These are phyloP conservation scores for Hypomecis punctinalis DNA, from an alignment of 2,888 invertebrate genomes.

Conservation along the genomic window DNA sequence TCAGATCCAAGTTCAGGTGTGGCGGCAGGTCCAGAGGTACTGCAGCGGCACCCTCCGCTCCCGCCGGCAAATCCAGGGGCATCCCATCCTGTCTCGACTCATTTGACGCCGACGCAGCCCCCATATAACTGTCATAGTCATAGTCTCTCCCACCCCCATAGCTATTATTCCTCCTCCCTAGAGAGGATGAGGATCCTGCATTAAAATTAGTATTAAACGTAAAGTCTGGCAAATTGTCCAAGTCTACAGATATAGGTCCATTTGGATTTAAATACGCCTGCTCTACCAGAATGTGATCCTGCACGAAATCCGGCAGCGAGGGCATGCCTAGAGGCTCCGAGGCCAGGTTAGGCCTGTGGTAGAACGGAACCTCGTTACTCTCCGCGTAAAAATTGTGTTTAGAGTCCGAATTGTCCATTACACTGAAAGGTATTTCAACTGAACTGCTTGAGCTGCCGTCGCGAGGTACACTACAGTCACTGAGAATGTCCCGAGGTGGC, in stretches of 20 bases:
- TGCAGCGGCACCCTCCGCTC: slow-evolving; percentile 69
- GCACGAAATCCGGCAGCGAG: slow-evolving; percentile 94
- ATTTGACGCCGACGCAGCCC: slow-evolving; percentile 64
- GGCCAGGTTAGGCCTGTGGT: slow-evolving; percentile 75
- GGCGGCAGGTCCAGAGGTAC: slow-evolving; percentile 69
- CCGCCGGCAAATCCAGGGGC: slow-evolving; percentile 71
- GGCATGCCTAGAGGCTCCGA: slow-evolving; percentile 84
- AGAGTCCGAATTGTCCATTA: slow-evolving; percentile 78
- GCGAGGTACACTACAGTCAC: slow-evolving; percentile 57
- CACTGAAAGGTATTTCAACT: slow-evolving; percentile 79
- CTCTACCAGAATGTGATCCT: slow-evolving; percentile 94
- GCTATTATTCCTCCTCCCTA: slow-evolving; percentile 68
- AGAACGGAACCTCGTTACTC: slow-evolving; percentile 70
- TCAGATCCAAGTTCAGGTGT: slow-evolving; percentile 76
- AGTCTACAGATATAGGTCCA: slow-evolving; percentile 83
- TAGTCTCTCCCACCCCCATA: slow-evolving; percentile 65
- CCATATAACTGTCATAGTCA: slow-evolving; percentile 71
- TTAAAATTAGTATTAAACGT: slow-evolving; percentile 84
- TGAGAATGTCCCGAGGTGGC: slow-evolving; percentile 68
- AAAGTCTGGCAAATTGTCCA: slow-evolving; percentile 89
- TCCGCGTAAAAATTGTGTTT: slow-evolving; percentile 80
- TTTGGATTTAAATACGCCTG: slow-evolving; percentile 88
- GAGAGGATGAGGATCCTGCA: slow-evolving; percentile 70
- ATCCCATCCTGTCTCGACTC: slow-evolving; percentile 61
- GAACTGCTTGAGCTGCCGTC: slow-evolving; percentile 78